Evolutionary conservation across 2,797 vertebrate species (phyloP), one percentile per base, ranked within the genome.

Genomic region (Podargus strigoides): DNA sequence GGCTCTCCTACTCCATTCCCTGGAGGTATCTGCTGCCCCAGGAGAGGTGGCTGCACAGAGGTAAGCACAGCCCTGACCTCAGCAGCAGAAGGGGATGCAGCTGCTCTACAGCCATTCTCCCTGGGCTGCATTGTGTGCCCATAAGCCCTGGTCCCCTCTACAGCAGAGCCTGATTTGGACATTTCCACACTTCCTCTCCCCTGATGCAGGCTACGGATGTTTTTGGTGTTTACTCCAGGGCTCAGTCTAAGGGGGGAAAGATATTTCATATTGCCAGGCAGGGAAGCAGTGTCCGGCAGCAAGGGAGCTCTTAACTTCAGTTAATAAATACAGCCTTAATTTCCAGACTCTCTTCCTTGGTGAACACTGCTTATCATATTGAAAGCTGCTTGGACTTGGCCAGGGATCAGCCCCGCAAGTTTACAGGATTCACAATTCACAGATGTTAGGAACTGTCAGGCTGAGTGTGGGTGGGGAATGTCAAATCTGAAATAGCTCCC

Each of bases 401-500:
- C 34, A 20, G 52, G 46, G 73, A 94, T 97, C 97, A 97, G 97
- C 97, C 90, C 89, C 68, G 78, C 60, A 36, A 97, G 96, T 97
- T 97, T 94, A 95, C 91, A 94, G 96, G 95, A 97, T 97, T 97
- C 97, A 98, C 98, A 98, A 98, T 98, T 98, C 98, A 98, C 98
- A 98, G 98, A 98, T 98, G 98, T 98, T 98, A 97, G 96, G 96
- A 97, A 93, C 97, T 97, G 97, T 98, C 96, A 83, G 97, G 89
- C 97, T 91, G 97, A 96, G 97, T 96, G 97, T 98, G 97, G 97
- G 97, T 97, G 96, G 97, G 97, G 97, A 98, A 97, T 98, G 97
- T 98, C 97, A 97, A 97, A 97, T 97, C 98, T 98, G 98, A 98
- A 98, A 98, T 98, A 98, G 98, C 97, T 98, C 96, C 97, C 85